Base-by-base conservation (phyloP, 2,888 invertebrate genomes). In the Drosophila pegasa region DNA sequence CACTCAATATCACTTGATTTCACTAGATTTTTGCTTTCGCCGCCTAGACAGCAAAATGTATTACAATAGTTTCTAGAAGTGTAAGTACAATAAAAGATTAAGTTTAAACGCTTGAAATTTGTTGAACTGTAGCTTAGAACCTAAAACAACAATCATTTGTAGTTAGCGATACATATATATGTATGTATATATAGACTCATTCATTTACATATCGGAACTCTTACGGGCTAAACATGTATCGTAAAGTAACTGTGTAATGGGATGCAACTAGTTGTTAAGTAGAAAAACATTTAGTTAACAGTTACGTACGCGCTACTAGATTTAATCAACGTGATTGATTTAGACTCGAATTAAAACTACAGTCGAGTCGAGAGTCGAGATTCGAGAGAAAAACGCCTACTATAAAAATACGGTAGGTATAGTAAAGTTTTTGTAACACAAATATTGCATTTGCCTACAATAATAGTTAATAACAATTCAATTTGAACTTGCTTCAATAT, bases 1-100 rank as follows among this genome's bases (percentile, higher is more conserved):
- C 91, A 91, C 91, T 91, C 91, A 83, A 90, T 91, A 92, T 91
- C 91, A 91, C 91, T 91, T 90, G 90, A 83, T 83, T 89, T 83
- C 78, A 80, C 80, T 89, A 84, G 79, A 78, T 81, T 89, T 90
- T 73, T 80, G 47, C 72, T 70, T 68, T 6, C 8, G 65, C 66
- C 62, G 74, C 59, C 50, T 50, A 70, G 61, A 62, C 52, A 74
- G 71, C 72, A 70, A 75, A 78, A 71, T 65, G 68, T 60, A 51
- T 63, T 80, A 70, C 61, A 78, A 71, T 84, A 45, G 45, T 45
- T 45, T 16, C 38, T 52, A 51, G 65, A 67, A 61, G 71, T 70
- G 68, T 87, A 75, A 71, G 87, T 87, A 87, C 66, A 57, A 80
- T 86, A 77, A 87, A 80, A 72, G 75, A 78, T 77, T 58, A 78